Percentiles rank a stretch among this genome's conserved stretches.
Evolutionary conservation across 2,888 invertebrate species (phyloP).

Genomic region (Eilema griseolum): DNA sequence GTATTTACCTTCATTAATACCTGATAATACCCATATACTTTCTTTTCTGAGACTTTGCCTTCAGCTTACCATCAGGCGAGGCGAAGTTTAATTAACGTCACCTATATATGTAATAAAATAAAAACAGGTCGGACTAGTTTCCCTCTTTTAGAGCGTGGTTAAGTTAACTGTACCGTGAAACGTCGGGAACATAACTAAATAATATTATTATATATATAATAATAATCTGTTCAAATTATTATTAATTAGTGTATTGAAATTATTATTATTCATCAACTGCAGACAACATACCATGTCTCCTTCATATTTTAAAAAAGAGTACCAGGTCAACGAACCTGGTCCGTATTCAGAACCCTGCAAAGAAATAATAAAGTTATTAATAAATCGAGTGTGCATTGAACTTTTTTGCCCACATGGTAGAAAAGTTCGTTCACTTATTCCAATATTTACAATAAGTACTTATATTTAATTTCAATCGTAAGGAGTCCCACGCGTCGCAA

Average conservation of each 20-base stretch:
- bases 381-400: not conserved
- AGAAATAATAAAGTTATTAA: conserved; percentile 33
- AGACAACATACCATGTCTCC: not conserved
- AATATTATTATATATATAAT: too few species aligned
- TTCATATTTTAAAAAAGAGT: not conserved
- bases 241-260: not conserved
- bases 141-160: not conserved
- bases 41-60: too few species aligned
- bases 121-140: too few species aligned
- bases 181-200: not conserved
- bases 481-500: not conserved
- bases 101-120: too few species aligned
- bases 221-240: not conserved
- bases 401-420: not conserved
- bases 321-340: conserved; percentile 34
- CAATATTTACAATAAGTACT: not conserved
- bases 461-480: not conserved
- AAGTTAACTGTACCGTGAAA: not conserved
- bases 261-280: not conserved
- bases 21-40: not conserved
- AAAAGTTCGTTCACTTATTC: not conserved
- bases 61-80: too few species aligned
- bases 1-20: too few species aligned
- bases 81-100: too few species aligned
- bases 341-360: conserved; percentile 35